Conservation (phyloP, 2,113 vertebrate genomes). For the Esox niger region DNA sequence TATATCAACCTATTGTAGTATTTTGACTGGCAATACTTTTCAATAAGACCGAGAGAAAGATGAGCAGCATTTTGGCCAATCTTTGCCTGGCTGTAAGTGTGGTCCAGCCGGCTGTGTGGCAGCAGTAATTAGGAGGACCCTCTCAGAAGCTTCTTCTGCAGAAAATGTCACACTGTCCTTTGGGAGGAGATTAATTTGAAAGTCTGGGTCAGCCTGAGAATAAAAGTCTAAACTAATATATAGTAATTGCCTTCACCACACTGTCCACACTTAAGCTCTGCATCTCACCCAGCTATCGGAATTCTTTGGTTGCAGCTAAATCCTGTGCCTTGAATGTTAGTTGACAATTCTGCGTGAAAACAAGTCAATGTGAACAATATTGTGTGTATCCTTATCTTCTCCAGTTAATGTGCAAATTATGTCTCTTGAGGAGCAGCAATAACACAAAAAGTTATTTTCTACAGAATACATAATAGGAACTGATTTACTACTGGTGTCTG, state of each 20-base stretch:
- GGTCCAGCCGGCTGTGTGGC: constrained; percentile 16
- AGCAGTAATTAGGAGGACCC: constrained; percentile 58
- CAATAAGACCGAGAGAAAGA: background rate
- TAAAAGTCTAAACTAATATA: constrained; percentile 52
- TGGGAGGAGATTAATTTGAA: constrained; percentile 60
- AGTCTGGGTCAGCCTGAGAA: constrained; percentile 43
- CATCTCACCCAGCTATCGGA: background rate
- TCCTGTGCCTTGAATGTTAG: background rate
- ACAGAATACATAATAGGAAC: too few relatives aligned
- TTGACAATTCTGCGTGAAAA: background rate
- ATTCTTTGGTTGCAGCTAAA: background rate
- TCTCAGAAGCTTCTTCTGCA: constrained; percentile 61
- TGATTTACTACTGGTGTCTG: too few relatives aligned
- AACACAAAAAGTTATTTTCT: too few relatives aligned
- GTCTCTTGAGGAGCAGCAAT: too few relatives aligned
- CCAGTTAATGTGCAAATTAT: too few relatives aligned
- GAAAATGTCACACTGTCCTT: constrained; percentile 75
- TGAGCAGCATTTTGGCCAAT: background rate
- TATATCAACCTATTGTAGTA: background rate
- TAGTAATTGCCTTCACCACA: constrained; percentile 47
- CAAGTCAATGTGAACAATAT: background rate
- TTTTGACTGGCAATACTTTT: too few relatives aligned
- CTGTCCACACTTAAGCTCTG: background rate
- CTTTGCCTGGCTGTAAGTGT: background rate
- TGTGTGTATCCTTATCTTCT: background rate